Conservation (phyloP, 2,888 invertebrate species). For the Latrodectus elegans region DNA sequence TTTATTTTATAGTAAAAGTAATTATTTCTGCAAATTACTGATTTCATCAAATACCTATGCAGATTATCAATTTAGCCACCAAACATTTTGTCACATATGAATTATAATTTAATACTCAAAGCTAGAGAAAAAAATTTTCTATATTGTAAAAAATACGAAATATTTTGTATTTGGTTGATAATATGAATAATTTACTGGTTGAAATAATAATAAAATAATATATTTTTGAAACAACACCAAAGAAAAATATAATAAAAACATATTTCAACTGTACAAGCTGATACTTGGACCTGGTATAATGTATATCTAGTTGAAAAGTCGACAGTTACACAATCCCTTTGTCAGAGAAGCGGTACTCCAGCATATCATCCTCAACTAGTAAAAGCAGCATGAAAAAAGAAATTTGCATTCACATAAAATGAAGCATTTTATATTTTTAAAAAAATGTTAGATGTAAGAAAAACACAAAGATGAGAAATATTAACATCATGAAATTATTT, state of each 20-base stretch:
- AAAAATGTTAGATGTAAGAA: constrained; percentile 1
- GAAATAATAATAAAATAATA: no score
- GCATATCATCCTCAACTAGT: constrained; percentile 69
- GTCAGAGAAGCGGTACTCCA: constrained; percentile 70
- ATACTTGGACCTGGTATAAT: constrained; percentile 59
- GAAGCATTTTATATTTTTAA: background rate
- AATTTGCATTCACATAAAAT: constrained; percentile 33
- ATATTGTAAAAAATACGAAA: no score
- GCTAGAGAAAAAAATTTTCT: no score
- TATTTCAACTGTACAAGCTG: constrained; percentile 54
- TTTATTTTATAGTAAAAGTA: no score
- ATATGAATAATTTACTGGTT: no score
- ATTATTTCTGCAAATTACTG: no score
- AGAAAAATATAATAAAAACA: background rate
- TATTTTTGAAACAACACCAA: no score
- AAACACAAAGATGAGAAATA: background rate
- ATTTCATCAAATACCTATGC: no score
- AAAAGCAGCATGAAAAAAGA: constrained; percentile 66
- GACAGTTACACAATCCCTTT: constrained; percentile 65
- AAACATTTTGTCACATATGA: no score
- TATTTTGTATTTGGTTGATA: no score
- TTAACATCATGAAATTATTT: background rate
- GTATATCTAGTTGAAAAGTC: constrained; percentile 38
- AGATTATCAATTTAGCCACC: no score
- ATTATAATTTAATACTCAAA: no score